Evolutionary conservation across 2,113 vertebrate species (phyloP), one percentile per base, ranked within the genome.

Genomic region (Calyptommatus sinebrachiatus): DNA sequence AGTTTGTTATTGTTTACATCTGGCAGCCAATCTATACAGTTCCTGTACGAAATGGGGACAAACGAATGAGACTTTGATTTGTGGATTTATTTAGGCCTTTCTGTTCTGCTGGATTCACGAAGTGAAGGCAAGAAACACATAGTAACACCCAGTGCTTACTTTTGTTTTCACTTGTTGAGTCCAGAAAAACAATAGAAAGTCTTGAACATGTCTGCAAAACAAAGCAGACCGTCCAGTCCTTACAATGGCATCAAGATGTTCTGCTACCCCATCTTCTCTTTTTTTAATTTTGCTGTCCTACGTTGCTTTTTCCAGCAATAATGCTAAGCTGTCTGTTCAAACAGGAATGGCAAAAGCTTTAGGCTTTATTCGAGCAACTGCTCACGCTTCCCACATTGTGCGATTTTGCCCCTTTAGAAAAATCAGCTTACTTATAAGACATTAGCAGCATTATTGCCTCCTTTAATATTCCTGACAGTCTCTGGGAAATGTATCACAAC

Each of bases 401-500:
- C 80, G 85, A 88, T 94, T 92, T 91, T 87, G 93, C 89, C 88
- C 91, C 91, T 92, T 94, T 91, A 94, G 93, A 95, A 94, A 94
- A 94, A 95, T 92, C 94, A 89, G 91, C 93, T 93, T 94, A 91
- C 92, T 95, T 94, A 94, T 93, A 93, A 94, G 92, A 94, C 95
- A 95, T 92, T 93, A 90, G 73, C 90, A 88, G 92, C 90, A 90
- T 96, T 96, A 97, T 96, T 96, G 94, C 95, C 95, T 94, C 84
- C 93, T 94, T 94, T 94, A 94, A 96, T 96, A 94, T 93, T 93
- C 84, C 94, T 95, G 97, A 96, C 95, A 95, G 93, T 92, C 90
- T 92, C 95, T 95, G 94, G 96, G 96, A 96, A 97, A 98, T 98
- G 98, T 97, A 98, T 97, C 97, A 96, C 94, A 95, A 94, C 93